Evolutionary conservation across 2,113 vertebrate genomes (phyloP).

Genomic region (Forbesichthys papilliferus): DNA sequence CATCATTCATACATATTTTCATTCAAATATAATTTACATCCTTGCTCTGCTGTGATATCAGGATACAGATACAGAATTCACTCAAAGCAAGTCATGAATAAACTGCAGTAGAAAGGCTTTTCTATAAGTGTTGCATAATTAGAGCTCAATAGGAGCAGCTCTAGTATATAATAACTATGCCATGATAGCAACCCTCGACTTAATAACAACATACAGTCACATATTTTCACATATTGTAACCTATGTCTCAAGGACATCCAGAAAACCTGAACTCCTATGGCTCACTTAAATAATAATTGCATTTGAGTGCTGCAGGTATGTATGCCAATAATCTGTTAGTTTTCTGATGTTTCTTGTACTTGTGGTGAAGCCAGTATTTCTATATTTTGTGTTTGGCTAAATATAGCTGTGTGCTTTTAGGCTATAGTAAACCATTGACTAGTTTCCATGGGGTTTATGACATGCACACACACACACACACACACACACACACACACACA

Average conservation of each 20-base stretch:
- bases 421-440: not conserved
- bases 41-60: not conserved
- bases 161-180: not conserved
- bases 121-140: not conserved
- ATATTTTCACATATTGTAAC: not conserved
- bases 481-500: conserved; percentile 10
- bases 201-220: not conserved
- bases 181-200: no score
- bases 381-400: not conserved
- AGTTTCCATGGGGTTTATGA: not conserved
- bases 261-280: conserved; percentile 23
- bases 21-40: no score
- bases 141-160: not conserved
- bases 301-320: conserved; percentile 17
- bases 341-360: no score
- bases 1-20: no score
- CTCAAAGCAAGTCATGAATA: not conserved
- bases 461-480: not conserved
- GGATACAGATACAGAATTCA: not conserved
- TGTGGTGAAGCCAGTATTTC: not conserved
- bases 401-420: not conserved
- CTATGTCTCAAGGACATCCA: conserved; percentile 9
- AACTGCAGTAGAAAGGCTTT: not conserved
- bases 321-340: not conserved
- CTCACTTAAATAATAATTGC: conserved; percentile 27